These are phyloP conservation scores for Drosophila melanogaster DNA, from an alignment of 1,140 invertebrate genomes.

Conservation along the genomic window Release_6_plus_ISO1_MT NC_004354.4:5733001-5733500, in stretches of 20 bases:
- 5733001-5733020: constrained; percentile 69
- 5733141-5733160: constrained; percentile 64
- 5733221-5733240: constrained; percentile 65
- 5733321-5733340: constrained; percentile 59
- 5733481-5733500: constrained; percentile 60
- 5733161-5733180: constrained; percentile 63
- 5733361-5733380: constrained; percentile 50
- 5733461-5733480: constrained; percentile 69
- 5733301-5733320: constrained; percentile 58
- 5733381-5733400: not conserved
- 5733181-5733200: constrained; percentile 70
- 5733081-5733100: constrained; percentile 76
- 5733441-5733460: constrained; percentile 73
- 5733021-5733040: constrained; percentile 68
- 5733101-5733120: constrained; percentile 62
- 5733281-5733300: constrained; percentile 68
- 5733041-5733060: constrained; percentile 70
- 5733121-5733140: constrained; percentile 51
- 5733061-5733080: constrained; percentile 64
- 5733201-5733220: constrained; percentile 62
- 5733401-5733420: constrained; percentile 26
- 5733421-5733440: constrained; percentile 50
- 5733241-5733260: constrained; percentile 58
- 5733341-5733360: constrained; percentile 43
- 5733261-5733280: constrained; percentile 80